A percentile compares a stretch with the other conserved stretches of the same genome.
Conservation (phyloP, 2,888 invertebrate species). For the Myathropa florea region DNA sequence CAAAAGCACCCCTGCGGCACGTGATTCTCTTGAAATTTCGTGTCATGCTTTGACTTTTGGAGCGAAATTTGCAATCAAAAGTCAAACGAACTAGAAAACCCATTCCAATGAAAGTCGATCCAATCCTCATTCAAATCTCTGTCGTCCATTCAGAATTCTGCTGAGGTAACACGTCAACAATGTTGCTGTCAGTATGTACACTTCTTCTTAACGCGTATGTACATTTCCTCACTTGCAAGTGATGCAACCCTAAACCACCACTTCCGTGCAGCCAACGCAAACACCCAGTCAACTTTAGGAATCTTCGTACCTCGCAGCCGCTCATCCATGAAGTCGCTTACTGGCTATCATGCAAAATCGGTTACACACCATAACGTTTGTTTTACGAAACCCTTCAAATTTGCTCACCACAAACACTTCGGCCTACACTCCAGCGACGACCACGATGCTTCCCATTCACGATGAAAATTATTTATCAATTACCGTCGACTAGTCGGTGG, state of each 20-base stretch:
- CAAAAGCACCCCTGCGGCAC: no score
- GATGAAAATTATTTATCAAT: constrained; percentile 64
- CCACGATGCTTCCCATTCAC: neutral
- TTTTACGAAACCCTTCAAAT: neutral
- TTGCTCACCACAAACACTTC: neutral
- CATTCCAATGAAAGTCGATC: no score
- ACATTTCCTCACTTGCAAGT: neutral
- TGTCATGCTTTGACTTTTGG: no score
- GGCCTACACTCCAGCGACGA: neutral
- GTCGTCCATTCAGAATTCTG: neutral
- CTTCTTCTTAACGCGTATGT: neutral
- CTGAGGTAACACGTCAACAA: neutral
- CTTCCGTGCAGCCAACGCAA: neutral
- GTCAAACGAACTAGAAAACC: no score
- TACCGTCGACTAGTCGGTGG: constrained; percentile 3
- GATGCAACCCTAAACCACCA: neutral
- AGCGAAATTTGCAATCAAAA: no score
- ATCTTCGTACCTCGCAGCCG: neutral
- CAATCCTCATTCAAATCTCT: no score
- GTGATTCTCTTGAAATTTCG: no score
- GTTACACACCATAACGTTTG: neutral
- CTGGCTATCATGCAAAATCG: neutral
- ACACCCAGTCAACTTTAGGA: neutral
- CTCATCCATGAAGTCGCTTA: neutral
- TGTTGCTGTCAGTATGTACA: neutral